Evolutionary conservation across 1,140 invertebrate genomes (phyloP).

Genomic region (Trichoplusia ni): DNA sequence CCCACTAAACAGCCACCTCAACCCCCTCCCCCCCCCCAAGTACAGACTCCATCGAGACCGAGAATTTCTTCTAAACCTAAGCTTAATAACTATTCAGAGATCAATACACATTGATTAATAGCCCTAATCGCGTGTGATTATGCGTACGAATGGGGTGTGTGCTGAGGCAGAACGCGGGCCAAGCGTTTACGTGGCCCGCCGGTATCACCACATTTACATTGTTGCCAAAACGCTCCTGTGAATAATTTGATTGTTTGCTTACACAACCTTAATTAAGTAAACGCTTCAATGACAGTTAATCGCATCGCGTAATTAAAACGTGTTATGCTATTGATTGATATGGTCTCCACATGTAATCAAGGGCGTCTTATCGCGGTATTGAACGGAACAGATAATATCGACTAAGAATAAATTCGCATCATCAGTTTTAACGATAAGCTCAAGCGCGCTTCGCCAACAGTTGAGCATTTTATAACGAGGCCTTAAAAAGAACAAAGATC

Average conservation of each 20-base stretch:
- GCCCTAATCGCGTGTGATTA: slow-evolving; percentile 15
- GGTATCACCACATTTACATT: slow-evolving; percentile 4
- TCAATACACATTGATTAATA: slow-evolving; percentile 12
- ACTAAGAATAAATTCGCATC: slow-evolving; percentile 1
- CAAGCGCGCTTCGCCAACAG: neutral
- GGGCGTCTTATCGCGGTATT: neutral
- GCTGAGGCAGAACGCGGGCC: neutral
- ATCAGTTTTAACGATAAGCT: neutral
- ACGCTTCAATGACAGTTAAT: slow-evolving; percentile 7
- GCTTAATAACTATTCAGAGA: neutral
- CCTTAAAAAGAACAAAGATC: neutral
- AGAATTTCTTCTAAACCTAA: slow-evolving; percentile 13
- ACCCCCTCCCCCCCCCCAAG: too few species aligned
- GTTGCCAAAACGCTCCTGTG: slow-evolving; percentile 5
- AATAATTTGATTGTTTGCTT: slow-evolving; percentile 17
- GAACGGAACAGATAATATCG: neutral
- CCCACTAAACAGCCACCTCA: slow-evolving; percentile 37
- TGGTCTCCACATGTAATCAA: neutral
- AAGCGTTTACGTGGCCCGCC: neutral
- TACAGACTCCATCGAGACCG: slow-evolving; percentile 25
- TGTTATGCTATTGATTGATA: neutral
- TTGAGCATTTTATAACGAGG: neutral
- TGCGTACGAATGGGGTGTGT: slow-evolving; percentile 6
- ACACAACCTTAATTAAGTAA: slow-evolving; percentile 25
- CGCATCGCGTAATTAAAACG: neutral